Percentiles rank a stretch among this genome's conserved stretches.
phyloP scores from a whole-genome alignment of 2,888 invertebrate genomes.

The Polyommatus iphigenia region DNA sequence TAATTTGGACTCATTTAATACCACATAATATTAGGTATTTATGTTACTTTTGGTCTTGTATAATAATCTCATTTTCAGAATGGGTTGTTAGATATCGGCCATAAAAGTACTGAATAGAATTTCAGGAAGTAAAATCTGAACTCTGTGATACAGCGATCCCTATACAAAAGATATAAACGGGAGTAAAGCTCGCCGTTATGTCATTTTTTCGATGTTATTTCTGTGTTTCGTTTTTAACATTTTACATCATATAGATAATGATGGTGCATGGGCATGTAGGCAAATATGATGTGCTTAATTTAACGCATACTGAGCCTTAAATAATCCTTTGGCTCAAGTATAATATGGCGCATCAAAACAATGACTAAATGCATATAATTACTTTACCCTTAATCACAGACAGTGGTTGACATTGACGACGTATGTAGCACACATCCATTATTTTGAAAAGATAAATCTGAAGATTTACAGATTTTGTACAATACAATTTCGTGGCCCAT shows the following conservation, averaged over 20 bases:
- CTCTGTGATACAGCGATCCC: background rate
- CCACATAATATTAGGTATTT: background rate
- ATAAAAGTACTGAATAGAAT: background rate
- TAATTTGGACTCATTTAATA: background rate
- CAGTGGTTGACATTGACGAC: conserved; percentile 21
- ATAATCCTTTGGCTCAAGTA: background rate
- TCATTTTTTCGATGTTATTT: background rate
- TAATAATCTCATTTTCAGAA: background rate
- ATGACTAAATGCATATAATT: conserved; percentile 16
- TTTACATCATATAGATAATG: background rate
- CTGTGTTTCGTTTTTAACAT: background rate
- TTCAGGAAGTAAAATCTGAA: background rate
- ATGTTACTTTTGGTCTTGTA: background rate
- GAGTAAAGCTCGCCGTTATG: background rate
- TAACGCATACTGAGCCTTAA: conserved; percentile 2
- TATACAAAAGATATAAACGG: background rate
- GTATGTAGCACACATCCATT: background rate
- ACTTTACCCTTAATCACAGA: conserved; percentile 18
- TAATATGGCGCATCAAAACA: background rate
- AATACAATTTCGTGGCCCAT: background rate
- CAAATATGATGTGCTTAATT: background rate
- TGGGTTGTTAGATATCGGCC: background rate
- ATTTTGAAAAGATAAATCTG: conserved; percentile 3
- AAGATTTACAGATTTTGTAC: background rate
- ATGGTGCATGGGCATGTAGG: no score